Evolutionary conservation across 2,888 invertebrate genomes (phyloP), one percentile per base, ranked within the genome.

Genomic region (Meiosimyza decipiens): DNA sequence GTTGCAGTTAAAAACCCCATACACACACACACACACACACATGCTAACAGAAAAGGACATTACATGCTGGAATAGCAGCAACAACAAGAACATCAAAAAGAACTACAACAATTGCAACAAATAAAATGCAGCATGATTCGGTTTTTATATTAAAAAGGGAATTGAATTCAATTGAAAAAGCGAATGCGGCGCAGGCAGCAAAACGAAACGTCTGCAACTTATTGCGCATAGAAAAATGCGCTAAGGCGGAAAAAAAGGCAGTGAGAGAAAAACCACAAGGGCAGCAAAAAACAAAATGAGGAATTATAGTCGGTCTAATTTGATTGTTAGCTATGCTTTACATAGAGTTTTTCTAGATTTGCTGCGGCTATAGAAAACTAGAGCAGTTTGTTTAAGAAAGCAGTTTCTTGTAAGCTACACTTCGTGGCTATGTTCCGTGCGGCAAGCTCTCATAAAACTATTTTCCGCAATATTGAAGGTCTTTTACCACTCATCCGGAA

Each of bases 121-220:
- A 70, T 70, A 62, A 70, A 70, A 70, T 70, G 62, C 70, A 70
- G 60, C 52, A n/a, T 50, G 69, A 51, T 60, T 51, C 59, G 40
- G 60, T 62, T 70, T 70, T 70, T 70, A 62, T 70, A 70, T 70
- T 70, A 70, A 70, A 70, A 70, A 62, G 70, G 70, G 70, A 70
- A 70, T 70, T 70, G 70, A 73, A 73, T 65, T 73, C 69, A 73
- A 73, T 73, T 59, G 66, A 52, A 28, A 16, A 49, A 18, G 47
- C 33, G 18, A 18, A 63, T 40, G 40, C 40, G 40, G 40, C 62
- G 54, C 70, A 60, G 16, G 57, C 57, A 68, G 68, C 62, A 74
- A 72, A 79, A 79, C 80, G 80, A 80, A 80, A 82, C 79, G 83
- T 83, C 83, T 82, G 83, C 82, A 80, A 82, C 82, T 82, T 82